Base-by-base conservation (phyloP, 2,797 vertebrate species). In the Morus bassanus region DNA sequence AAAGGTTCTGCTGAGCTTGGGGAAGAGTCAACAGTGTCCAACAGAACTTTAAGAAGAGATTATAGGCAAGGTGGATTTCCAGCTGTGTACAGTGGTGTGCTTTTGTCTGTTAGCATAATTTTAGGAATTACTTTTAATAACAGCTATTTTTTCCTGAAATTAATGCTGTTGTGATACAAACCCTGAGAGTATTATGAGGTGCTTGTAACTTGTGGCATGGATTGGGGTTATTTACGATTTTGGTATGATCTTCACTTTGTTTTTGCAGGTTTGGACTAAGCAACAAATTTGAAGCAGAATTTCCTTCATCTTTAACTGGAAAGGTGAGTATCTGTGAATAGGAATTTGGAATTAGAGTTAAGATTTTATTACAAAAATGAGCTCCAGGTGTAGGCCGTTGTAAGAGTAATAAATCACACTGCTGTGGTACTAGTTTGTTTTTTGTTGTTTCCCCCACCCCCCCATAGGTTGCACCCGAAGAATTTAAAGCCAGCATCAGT, bases 281-380 rank as follows among this genome's bases (percentile, higher is more conserved):
- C 98, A 99, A 99, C 98, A 99, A 99, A 98, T 99, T 99, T 97
- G 99, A 99, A 98, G 98, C 99, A 63, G 99, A 99, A 98, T 99
- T 99, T 96, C 99, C 99, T 86, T 99, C 99, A 89, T 99, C 99
- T 67, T 98, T 99, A 97, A 99, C 99, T 95, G 99, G 99, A 98
- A 99, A 99, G 98, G 99, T 99, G 94, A 98, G 98, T 97, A 65
- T 76, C 27, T 81, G 7, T 93, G 51, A 46, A 45, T 60, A 85
- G 43, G 46, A 61, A 17, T 50, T 84, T 85, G 27, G 11, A 61
- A 78, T 30, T 64, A 22, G 33, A 78, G 14, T 82, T 78, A 28
- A 73, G 30, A 22, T 85, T 54, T 67, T 80, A 33, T 91, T 89
- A 83, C 24, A 61, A 45, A 85, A 69, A 17, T 7, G 24, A 37